Base-by-base conservation (phyloP, 2,888 invertebrate species). In the Lacanobia wlatinum region DNA sequence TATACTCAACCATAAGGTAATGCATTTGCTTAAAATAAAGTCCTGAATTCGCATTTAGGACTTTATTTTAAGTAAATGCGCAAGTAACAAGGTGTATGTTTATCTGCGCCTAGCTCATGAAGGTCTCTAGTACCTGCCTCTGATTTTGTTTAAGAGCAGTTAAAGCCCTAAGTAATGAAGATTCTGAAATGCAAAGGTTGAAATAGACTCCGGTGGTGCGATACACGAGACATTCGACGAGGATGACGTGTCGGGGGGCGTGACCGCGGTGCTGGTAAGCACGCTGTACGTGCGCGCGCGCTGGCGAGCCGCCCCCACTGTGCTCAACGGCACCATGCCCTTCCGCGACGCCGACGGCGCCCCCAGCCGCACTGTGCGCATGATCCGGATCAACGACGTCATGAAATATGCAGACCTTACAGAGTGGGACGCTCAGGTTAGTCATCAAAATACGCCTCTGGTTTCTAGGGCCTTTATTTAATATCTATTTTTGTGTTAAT, bases 271-370 rank as follows among this genome's bases (percentile, higher is more conserved):
- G 8, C 84, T 94, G 16, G 74, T 94, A 34, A 92, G 86, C 14
- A 95, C 93, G 6, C 18, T 95, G 73, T 96, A 96, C 82, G 38
- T 95, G 70, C 94, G 96, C 46, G 92, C 90, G 50, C 89, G 91
- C 18, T 96, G 96, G 96, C 93, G 94, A 2, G 88, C 94, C 72
- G 90, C 95, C 70, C 96, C 96, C 62, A 96, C 96, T 2, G 91
- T 96, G 58, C 92, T 96, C 34, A 96, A 96, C 78, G 95, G 92
- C 23, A 91, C 94, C 7, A 84, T 86, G 62, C 84, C 83, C 14
- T 96, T 96, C 78, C 89, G 78, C 48, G 92, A 93, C 74, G 80
- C 85, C 2, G 84, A 80, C 43, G 70, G 78, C 61, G 84, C 88
- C 23, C 88, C 91, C n/a, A 38, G 77, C 6, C 92, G 92, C 53